These are phyloP conservation scores for Atta colombica DNA, from an alignment of 1,140 invertebrate genomes.

Conservation along the genomic window DNA sequence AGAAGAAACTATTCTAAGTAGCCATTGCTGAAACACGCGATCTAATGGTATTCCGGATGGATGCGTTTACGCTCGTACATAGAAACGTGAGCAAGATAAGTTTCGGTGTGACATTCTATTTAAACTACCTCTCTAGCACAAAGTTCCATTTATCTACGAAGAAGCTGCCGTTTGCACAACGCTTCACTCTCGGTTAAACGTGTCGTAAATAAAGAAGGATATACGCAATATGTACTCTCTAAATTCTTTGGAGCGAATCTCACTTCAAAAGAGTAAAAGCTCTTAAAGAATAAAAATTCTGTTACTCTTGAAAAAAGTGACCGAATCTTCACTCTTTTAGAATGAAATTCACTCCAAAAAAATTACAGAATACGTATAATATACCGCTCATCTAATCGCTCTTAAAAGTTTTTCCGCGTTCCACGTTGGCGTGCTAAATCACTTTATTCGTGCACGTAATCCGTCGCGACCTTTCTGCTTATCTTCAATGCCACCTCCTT, in stretches of 20 bases:
- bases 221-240: too few species aligned
- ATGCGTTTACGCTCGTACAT: slow-evolving; percentile 19
- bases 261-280: too few species aligned
- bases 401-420: background rate
- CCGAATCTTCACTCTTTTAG: too few species aligned
- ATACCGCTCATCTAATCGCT: background rate
- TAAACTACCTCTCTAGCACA: background rate
- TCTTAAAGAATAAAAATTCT: too few species aligned
- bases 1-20: slow-evolving; percentile 14
- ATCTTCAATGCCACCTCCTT: slow-evolving; percentile 53
- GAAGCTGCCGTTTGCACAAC: slow-evolving; percentile 15
- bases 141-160: slow-evolving; percentile 19
- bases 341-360: too few species aligned
- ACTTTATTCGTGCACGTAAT: slow-evolving; percentile 39
- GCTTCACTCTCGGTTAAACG: slow-evolving; percentile 10
- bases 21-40: slow-evolving; percentile 13
- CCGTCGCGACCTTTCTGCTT: slow-evolving; percentile 53
- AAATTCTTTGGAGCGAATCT: too few species aligned
- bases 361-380: background rate
- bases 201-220: background rate
- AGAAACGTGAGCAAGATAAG: slow-evolving; percentile 25
- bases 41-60: slow-evolving; percentile 20
- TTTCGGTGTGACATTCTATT: slow-evolving; percentile 3
- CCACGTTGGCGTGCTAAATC: slow-evolving; percentile 18
- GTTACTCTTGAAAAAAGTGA: too few species aligned